Percentiles rank a stretch among this genome's conserved stretches.
These are phyloP conservation scores for Rhagophthalmus giganteus DNA, from an alignment of 2,888 invertebrate species.

Conservation along the genomic window DNA sequence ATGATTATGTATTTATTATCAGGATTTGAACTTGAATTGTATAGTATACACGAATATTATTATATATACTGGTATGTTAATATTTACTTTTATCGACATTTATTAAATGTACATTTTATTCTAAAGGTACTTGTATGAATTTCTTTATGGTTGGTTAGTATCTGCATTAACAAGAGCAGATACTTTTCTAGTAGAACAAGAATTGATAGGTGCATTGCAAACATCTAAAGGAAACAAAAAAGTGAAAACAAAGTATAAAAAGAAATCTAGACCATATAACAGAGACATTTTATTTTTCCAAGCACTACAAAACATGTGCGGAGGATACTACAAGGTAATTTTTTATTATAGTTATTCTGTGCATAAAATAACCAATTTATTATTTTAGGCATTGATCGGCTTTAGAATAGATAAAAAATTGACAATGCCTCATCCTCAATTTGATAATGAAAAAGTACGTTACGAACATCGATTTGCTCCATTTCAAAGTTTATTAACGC, in stretches of 20 bases:
- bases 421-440: constrained; percentile 80
- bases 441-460: constrained; percentile 91
- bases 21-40: constrained; percentile 93
- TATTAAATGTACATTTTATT: no score
- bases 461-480: constrained; percentile 94
- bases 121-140: constrained; percentile 94
- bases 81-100: background rate
- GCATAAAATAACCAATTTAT: constrained; percentile 6
- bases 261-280: constrained; percentile 70
- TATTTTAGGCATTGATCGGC: constrained; percentile 79
- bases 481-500: constrained; percentile 81
- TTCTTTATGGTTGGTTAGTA: constrained; percentile 90
- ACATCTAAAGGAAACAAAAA: constrained; percentile 61
- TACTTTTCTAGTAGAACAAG: constrained; percentile 73
- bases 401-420: constrained; percentile 87
- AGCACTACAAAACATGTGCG: constrained; percentile 91
- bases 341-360: constrained; percentile 1
- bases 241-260: constrained; percentile 67
- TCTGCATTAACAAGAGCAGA: constrained; percentile 90
- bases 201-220: constrained; percentile 56
- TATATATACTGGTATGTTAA: constrained; percentile 84
- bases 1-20: constrained; percentile 94
- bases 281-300: constrained; percentile 87
- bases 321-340: constrained; percentile 87
- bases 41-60: constrained; percentile 94